Evolutionary conservation across 2,888 invertebrate species (phyloP).

Genomic region (Caenorhabditis auriculariae): DNA sequence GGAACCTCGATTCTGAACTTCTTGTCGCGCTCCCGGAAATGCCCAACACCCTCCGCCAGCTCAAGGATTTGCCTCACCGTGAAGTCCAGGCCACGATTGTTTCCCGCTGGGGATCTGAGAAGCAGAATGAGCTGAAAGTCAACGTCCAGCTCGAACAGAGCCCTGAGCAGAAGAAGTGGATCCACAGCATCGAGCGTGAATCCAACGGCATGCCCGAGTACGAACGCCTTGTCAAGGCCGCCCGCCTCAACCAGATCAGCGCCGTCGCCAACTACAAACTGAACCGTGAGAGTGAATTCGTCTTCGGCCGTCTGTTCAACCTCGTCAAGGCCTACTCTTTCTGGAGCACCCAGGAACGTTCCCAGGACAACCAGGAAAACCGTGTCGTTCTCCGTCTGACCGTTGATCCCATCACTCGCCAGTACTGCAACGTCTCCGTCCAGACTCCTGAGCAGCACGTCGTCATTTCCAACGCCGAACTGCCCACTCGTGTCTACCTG

Average conservation of each 20-base stretch:
- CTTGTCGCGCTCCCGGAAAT: constrained; percentile 37
- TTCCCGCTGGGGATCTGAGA: constrained; percentile 36
- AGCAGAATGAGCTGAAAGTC: constrained; percentile 32
- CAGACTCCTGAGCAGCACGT: constrained; percentile 44
- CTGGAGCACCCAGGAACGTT: constrained; percentile 26
- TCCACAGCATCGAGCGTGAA: constrained; percentile 13
- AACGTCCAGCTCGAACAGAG: constrained; percentile 32
- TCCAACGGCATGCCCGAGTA: constrained; percentile 26
- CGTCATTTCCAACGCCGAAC: constrained; percentile 32
- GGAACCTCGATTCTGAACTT: constrained; percentile 40
- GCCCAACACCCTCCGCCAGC: constrained; percentile 30
- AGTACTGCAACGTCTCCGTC: constrained; percentile 52
- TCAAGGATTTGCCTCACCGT: constrained; percentile 40
- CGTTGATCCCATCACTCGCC: constrained; percentile 53
- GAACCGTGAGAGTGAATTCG: constrained; percentile 24
- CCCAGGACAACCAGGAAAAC: constrained; percentile 20
- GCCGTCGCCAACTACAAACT: constrained; percentile 44
- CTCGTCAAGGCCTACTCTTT: constrained; percentile 47
- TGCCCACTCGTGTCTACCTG: constrained; percentile 21
- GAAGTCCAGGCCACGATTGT: constrained; percentile 29
- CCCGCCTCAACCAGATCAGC: constrained; percentile 39
- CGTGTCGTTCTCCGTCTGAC: constrained; percentile 34
- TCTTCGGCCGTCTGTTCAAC: constrained; percentile 31
- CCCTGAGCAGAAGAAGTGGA: constrained; percentile 28
- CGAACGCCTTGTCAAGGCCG: constrained; percentile 30